Evolutionary conservation across 2,797 vertebrate species (phyloP), one percentile per base, ranked within the genome.

Genomic region (Crax fasciolata): DNA sequence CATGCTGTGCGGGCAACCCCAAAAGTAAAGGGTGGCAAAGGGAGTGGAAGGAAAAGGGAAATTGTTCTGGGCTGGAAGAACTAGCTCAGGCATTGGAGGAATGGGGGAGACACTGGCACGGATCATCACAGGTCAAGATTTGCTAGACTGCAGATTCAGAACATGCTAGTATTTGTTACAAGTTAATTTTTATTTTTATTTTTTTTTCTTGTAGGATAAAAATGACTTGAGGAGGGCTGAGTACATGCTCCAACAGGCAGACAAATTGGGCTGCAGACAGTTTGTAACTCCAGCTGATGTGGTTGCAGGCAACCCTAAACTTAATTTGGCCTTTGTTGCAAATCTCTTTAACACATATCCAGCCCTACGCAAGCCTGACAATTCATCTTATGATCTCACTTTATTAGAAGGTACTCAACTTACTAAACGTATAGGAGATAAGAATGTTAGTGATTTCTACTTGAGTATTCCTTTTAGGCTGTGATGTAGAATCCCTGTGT

Each of bases 251-350:
- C 98, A 97, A 43, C 98, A 99, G 97, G 99, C 99, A 13, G 99
- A 98, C 46, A 98, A 98, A 79, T 39, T 99, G 95, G 99, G 99
- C 96, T 99, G 99, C 98, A 98, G 98, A 90, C 99, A 99, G 98
- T 99, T 99, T 95, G 99, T 99, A 63, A 98, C 99, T 48, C 98
- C 99, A 71, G 97, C 97, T 9, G 99, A 99, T 90, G 99, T 99
- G 92, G 98, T 98, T 75, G 97, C 98, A 61, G 99, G 99, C 89
- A 99, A 99, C 97, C 98, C 98, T 94, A 99, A 99, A 95, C 99
- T 99, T 90, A 99, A 99, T 98, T 93, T 98, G 97, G 99, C 99
- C 85, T 99, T 99, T 57, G 99, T 99, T 59, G 99, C 99, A 94
- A 99, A 99, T 98, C 98, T 99, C 72, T 99, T 98, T 98, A 99